These are phyloP conservation scores for Eulemur rubriventer DNA, from an alignment of 2,797 vertebrate species.

Conservation along the genomic window DNA sequence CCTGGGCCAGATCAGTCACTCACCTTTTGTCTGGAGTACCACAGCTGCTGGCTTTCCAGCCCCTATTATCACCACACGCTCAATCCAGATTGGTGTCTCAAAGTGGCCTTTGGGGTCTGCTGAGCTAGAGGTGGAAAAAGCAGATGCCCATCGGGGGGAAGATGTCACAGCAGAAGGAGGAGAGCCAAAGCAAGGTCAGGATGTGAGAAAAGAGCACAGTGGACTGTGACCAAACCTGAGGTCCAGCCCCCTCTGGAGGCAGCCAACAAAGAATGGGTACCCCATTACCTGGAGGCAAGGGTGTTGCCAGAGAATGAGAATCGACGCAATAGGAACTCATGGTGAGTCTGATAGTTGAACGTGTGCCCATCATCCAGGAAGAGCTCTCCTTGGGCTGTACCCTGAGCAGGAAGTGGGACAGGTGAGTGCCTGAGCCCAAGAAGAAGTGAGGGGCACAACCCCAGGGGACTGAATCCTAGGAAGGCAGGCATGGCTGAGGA, in stretches of 20 bases:
- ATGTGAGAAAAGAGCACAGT: neutral
- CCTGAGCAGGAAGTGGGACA: conserved; percentile 80
- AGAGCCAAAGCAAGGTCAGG: neutral
- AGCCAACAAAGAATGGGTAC: neutral
- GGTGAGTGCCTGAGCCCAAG: neutral
- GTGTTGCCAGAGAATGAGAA: conserved; percentile 88
- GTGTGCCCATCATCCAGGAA: conserved; percentile 94
- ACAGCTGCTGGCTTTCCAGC: conserved; percentile 88
- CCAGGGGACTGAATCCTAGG: neutral
- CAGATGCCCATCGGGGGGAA: neutral
- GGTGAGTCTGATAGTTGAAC: conserved; percentile 88
- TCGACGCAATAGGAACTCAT: conserved; percentile 89
- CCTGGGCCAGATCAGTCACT: conserved; percentile 27
- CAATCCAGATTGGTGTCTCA: conserved; percentile 90
- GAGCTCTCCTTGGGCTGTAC: conserved; percentile 91
- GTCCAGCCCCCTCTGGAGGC: neutral
- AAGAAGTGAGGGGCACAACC: neutral
- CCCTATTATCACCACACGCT: conserved; percentile 91
- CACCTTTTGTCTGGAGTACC: conserved; percentile 87
- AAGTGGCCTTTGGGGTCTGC: conserved; percentile 87
- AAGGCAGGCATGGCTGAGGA: neutral
- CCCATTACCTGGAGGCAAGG: conserved; percentile 89
- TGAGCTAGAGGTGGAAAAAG: conserved; percentile 82
- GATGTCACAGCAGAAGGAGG: neutral
- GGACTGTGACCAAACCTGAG: neutral